Evolutionary conservation across 64 coral and sea anemone genomes (phyloP).

Genomic region (Orbicella faveolata): DNA sequence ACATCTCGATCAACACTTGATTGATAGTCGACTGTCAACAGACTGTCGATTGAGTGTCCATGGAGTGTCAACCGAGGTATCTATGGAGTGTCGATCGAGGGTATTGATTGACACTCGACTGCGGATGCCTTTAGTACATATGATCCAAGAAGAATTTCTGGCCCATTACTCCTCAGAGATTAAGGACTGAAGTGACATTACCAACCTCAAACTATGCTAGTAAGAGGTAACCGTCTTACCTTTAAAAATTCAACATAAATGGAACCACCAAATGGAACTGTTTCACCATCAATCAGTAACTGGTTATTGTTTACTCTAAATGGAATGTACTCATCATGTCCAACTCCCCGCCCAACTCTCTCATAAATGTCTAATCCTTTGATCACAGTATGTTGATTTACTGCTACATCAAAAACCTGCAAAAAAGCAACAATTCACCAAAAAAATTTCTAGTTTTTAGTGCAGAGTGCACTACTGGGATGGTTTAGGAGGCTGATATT

Average conservation of each 20-base stretch:
- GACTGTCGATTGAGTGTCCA: too few species aligned
- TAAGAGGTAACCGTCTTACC: slow-evolving; percentile 30
- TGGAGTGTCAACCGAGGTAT: too few species aligned
- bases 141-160: too few species aligned
- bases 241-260: slow-evolving; percentile 96
- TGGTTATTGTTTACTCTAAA: slow-evolving; percentile 87
- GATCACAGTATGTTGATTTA: slow-evolving; percentile 83
- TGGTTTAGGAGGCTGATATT: too few species aligned
- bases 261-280: slow-evolving; percentile 76
- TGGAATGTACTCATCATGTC: slow-evolving; percentile 94
- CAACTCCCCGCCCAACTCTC: slow-evolving; percentile 90
- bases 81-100: too few species aligned
- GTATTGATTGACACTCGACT: too few species aligned
- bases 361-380: slow-evolving; percentile 99
- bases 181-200: too few species aligned
- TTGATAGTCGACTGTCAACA: too few species aligned
- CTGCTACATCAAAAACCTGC: slow-evolving; percentile 95
- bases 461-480: too few species aligned
- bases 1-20: too few species aligned
- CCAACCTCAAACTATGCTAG: background rate
- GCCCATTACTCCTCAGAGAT: too few species aligned
- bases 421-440: background rate
- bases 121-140: too few species aligned
- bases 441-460: background rate
- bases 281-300: slow-evolving; percentile 73